phyloP scores from a whole-genome alignment of 2,888 invertebrate genomes.

The Zygothrica quintamaculata region DNA sequence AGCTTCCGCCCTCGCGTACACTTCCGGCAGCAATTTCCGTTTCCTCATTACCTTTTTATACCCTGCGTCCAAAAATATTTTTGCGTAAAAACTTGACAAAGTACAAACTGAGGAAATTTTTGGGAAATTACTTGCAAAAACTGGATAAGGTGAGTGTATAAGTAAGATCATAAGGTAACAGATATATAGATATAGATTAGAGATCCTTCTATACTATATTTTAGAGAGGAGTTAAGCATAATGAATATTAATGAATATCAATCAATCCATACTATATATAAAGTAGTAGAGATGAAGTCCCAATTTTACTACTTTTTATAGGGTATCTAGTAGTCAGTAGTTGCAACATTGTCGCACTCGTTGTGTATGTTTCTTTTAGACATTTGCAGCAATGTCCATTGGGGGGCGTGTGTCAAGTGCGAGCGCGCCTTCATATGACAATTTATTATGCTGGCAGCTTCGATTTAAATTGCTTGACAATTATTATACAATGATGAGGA shows the following conservation, averaged over 20 bases:
- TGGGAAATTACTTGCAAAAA: too few relatives aligned
- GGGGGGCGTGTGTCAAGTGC: slow-evolving; percentile 1
- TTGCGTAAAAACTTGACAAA: too few relatives aligned
- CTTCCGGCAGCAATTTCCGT: slow-evolving; percentile 80
- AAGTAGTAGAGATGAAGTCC: too few relatives aligned
- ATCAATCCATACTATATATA: too few relatives aligned
- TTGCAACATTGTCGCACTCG: not conserved
- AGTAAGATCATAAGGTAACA: too few relatives aligned
- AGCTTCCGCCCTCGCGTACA: slow-evolving; percentile 75
- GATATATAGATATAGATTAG: too few relatives aligned
- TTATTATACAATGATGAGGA: slow-evolving; percentile 80
- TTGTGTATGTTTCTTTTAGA: slow-evolving; percentile 13
- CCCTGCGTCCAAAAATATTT: slow-evolving; percentile 24
- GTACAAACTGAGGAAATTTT: too few relatives aligned
- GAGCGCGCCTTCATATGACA: slow-evolving; percentile 66
- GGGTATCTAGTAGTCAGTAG: slow-evolving; percentile 14
- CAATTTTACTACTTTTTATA: too few relatives aligned
- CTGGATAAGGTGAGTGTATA: too few relatives aligned
- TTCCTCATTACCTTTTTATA: slow-evolving; percentile 74
- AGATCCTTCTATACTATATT: too few relatives aligned
- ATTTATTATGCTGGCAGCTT: slow-evolving; percentile 75
- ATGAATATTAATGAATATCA: too few relatives aligned
- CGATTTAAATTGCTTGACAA: slow-evolving; percentile 83
- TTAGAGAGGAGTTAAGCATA: too few relatives aligned
- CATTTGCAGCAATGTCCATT: slow-evolving; percentile 20